Evolutionary conservation across 1,140 invertebrate genomes (phyloP).

Genomic region (Calycopis cecrops): DNA sequence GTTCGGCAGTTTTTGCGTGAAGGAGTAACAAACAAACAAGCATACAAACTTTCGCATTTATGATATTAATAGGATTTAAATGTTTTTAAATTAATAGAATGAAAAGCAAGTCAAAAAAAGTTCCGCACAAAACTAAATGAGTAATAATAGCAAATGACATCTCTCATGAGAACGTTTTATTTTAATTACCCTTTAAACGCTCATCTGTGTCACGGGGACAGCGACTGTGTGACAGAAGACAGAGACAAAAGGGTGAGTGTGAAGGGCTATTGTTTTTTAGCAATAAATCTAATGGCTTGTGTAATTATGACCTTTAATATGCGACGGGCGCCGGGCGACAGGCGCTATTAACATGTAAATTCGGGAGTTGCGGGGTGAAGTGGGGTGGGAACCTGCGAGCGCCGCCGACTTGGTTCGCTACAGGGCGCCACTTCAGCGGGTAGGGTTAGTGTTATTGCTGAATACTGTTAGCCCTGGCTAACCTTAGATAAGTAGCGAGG

Average conservation of each 20-base stretch:
- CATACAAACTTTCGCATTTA: no score
- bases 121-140: no score
- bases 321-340: constrained; percentile 70
- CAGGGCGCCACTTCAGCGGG: constrained; percentile 55
- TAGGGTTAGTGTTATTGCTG: constrained; percentile 33
- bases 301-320: constrained; percentile 69
- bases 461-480: constrained; percentile 1
- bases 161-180: constrained; percentile 55
- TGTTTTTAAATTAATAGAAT: no score
- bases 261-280: constrained; percentile 58
- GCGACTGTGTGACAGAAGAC: constrained; percentile 30
- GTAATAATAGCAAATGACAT: constrained; percentile 18
- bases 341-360: constrained; percentile 69
- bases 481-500: constrained; percentile 3
- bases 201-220: constrained; percentile 43
- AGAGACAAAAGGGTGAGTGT: constrained; percentile 59
- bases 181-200: constrained; percentile 70
- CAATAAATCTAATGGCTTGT: constrained; percentile 68
- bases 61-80: no score
- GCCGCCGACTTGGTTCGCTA: constrained; percentile 40
- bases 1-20: no score
- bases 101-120: no score
- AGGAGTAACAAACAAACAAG: no score
- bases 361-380: constrained; percentile 43
- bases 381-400: constrained; percentile 55